Conservation (phyloP, 23 tunicate species). For the Corella eumyota region DNA sequence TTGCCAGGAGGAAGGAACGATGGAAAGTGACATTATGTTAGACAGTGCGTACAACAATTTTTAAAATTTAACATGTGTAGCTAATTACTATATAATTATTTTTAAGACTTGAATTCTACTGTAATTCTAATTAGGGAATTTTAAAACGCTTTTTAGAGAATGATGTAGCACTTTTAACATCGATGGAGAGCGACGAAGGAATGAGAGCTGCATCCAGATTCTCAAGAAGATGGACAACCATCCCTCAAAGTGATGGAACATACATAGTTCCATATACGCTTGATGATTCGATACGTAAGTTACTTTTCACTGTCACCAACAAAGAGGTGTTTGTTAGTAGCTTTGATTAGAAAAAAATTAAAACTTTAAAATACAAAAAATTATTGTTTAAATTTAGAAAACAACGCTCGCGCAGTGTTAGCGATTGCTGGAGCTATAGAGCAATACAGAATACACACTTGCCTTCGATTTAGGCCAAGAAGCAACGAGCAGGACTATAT, state of each 20-base stretch:
- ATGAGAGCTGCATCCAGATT: constrained; percentile 9
- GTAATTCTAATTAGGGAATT: too few species aligned
- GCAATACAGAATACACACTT: constrained; percentile 15
- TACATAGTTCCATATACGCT: constrained; percentile 1
- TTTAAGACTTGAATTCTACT: too few species aligned
- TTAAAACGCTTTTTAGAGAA: neutral
- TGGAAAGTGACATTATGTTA: constrained; percentile 20
- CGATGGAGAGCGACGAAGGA: neutral
- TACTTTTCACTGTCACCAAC: too few species aligned
- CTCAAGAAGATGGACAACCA: constrained; percentile 14
- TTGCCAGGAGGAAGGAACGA: constrained; percentile 1
- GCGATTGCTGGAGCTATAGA: constrained; percentile 27
- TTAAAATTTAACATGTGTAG: too few species aligned
- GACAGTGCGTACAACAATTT: too few species aligned
- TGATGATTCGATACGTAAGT: constrained; percentile 1
- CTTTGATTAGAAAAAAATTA: too few species aligned
- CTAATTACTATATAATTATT: too few species aligned
- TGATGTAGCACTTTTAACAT: constrained; percentile 2
- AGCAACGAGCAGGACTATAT: constrained; percentile 31
- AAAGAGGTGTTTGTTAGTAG: too few species aligned
- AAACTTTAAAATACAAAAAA: too few species aligned
- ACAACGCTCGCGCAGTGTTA: constrained; percentile 11
- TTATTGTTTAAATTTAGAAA: too few species aligned
- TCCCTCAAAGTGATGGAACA: constrained; percentile 17
- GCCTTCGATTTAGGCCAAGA: constrained; percentile 24